Evolutionary conservation across 2,888 invertebrate species (phyloP).

Genomic region (Coelogynopora nodosa): DNA sequence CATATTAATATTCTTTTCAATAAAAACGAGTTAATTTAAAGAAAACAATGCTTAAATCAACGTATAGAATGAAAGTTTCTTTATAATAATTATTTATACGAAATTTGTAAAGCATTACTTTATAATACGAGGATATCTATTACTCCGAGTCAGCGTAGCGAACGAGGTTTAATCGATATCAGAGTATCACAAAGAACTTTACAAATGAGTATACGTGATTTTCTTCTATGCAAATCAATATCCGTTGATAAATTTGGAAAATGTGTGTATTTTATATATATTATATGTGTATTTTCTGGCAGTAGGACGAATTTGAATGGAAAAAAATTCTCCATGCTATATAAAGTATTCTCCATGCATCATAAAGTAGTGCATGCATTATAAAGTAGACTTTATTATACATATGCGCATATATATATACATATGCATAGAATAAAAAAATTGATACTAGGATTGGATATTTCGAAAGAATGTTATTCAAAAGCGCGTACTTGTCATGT

Average conservation of each 20-base stretch:
- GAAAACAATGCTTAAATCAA: too few relatives aligned
- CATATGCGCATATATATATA: too few relatives aligned
- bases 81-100: not conserved
- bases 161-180: not conserved
- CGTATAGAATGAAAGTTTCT: not conserved
- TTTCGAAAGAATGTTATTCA: not conserved
- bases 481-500: not conserved
- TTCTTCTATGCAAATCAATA: not conserved
- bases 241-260: not conserved
- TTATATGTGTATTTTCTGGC: too few relatives aligned
- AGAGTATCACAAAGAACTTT: not conserved
- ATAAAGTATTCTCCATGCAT: not conserved
- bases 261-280: too few relatives aligned
- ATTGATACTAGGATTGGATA: constrained; percentile 49
- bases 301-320: too few relatives aligned
- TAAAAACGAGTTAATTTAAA: too few relatives aligned
- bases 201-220: not conserved
- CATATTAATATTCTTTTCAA: too few relatives aligned
- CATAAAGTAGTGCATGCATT: not conserved
- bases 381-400: not conserved
- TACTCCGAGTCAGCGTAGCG: not conserved
- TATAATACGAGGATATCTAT: not conserved
- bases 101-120: not conserved
- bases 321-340: not conserved
- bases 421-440: not conserved